These are phyloP conservation scores for Lepeophtheirus nordmannii DNA, from an alignment of 2,888 invertebrate species.

Conservation along the genomic window DNA sequence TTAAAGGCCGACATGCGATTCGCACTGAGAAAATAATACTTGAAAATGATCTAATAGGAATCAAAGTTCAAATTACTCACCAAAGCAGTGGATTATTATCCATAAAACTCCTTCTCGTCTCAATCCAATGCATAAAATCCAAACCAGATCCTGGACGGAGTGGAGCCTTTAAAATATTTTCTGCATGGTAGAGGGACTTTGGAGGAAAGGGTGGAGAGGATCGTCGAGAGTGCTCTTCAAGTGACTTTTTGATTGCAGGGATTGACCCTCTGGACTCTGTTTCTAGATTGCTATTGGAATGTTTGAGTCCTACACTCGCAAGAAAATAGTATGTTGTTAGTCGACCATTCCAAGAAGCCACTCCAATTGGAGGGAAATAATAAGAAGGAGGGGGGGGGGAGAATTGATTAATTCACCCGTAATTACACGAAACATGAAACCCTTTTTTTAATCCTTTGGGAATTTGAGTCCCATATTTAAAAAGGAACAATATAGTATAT, in stretches of 20 bases:
- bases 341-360: too few species aligned
- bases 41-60: neutral
- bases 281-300: too few species aligned
- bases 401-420: constrained; percentile 1
- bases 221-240: too few species aligned
- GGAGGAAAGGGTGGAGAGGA: neutral
- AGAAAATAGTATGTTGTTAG: too few species aligned
- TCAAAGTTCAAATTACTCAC: neutral
- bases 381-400: neutral
- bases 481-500: too few species aligned
- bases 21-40: neutral
- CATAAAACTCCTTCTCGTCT: neutral
- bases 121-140: constrained; percentile 3
- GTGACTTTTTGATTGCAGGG: too few species aligned
- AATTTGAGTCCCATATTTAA: neutral
- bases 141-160: neutral
- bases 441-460: neutral
- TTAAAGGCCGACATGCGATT: neutral
- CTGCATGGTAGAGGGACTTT: neutral
- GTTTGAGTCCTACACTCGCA: too few species aligned
- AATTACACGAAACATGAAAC: constrained; percentile 8
- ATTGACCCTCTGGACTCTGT: too few species aligned
- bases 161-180: neutral
- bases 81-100: neutral
- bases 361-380: neutral